Conservation (phyloP, 2,113 vertebrate species). For the Solenodon paradoxus region DNA sequence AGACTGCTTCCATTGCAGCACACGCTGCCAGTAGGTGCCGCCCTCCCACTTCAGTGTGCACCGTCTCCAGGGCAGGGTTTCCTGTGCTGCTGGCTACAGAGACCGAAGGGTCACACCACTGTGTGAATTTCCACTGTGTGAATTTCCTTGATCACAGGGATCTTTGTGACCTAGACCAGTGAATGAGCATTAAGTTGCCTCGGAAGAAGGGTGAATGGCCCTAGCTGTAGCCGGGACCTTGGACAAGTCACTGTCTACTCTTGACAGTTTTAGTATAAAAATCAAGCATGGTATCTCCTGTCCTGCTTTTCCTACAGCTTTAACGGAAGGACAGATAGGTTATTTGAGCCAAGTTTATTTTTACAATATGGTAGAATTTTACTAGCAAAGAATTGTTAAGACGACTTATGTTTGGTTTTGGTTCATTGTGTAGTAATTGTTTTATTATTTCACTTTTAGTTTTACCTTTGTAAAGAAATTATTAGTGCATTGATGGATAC, state of each 20-base stretch:
- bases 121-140: neutral
- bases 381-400: neutral
- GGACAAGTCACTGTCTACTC: neutral
- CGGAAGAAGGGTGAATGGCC: neutral
- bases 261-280: conserved; percentile 17
- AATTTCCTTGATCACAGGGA: neutral
- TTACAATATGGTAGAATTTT: neutral
- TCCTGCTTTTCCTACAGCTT: neutral
- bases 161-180: neutral
- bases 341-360: neutral
- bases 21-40: conserved; percentile 33
- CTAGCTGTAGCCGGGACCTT: neutral
- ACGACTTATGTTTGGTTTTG: neutral
- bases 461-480: neutral
- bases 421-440: neutral
- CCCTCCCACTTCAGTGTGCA: neutral
- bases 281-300: neutral
- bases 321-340: neutral
- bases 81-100: rapidly evolving
- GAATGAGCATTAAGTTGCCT: neutral
- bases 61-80: neutral
- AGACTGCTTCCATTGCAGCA: neutral
- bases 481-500: neutral
- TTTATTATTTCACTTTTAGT: neutral
- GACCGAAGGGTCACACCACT: too few species aligned